A percentile compares a stretch with the other conserved stretches of the same genome.
phyloP scores from a whole-genome alignment of 64 coral and sea anemone species.

The Montipora sp. region DNA sequence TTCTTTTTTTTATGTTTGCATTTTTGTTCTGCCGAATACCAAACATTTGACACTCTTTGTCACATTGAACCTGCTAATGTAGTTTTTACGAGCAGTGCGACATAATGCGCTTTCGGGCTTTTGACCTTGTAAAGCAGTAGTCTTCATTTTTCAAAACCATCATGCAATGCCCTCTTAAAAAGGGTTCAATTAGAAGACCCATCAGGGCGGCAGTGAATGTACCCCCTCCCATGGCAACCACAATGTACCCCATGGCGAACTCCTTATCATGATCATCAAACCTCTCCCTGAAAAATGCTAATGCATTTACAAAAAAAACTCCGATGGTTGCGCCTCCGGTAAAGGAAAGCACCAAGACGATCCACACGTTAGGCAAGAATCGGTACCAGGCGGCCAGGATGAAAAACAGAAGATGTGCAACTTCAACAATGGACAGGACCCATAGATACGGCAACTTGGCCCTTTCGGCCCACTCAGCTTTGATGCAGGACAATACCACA shows the following conservation, averaged over 20 bases:
- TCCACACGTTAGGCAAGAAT: constrained; percentile 66
- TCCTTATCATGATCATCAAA: constrained; percentile 70
- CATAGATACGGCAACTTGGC: constrained; percentile 74
- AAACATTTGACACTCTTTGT: no score
- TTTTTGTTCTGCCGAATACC: not conserved
- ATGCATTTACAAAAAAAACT: constrained; percentile 66
- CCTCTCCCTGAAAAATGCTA: constrained; percentile 61
- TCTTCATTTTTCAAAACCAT: constrained; percentile 58
- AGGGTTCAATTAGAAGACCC: constrained; percentile 71
- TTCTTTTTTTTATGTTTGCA: no score
- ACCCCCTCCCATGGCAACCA: constrained; percentile 71
- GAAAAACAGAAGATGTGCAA: constrained; percentile 65
- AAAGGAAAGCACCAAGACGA: constrained; percentile 66
- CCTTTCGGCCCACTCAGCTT: constrained; percentile 69
- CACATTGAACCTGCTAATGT: not conserved
- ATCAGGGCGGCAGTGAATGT: constrained; percentile 60
- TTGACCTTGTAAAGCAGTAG: constrained; percentile 77
- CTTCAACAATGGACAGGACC: constrained; percentile 66
- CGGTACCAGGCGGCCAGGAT: constrained; percentile 79
- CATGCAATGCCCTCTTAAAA: constrained; percentile 60
- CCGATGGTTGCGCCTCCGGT: constrained; percentile 50
- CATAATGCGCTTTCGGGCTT: constrained; percentile 23
- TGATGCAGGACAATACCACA: constrained; percentile 64
- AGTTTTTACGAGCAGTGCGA: constrained; percentile 14
- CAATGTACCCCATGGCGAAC: constrained; percentile 76